Base-by-base conservation (phyloP, 1,140 invertebrate genomes). In the Camponotus pennsylvanicus region DNA sequence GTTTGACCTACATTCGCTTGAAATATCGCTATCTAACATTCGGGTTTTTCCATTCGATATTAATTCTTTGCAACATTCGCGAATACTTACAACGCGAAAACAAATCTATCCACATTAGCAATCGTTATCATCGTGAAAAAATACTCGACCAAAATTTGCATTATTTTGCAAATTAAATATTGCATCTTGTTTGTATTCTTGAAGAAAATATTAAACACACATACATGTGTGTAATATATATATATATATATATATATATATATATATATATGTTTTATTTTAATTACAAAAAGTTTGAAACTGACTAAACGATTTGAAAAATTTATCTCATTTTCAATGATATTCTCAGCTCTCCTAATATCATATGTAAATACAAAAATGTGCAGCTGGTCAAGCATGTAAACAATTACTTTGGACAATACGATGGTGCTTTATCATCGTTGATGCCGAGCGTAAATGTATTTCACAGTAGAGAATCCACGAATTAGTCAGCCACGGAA, bases 1-100 rank as follows among this genome's bases (percentile, higher is more conserved):
- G 83, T 52, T 52, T 67, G 83, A 86, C 86, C 86, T 70, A 88
- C 27, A 86, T 88, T 79, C 49, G 18, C 15, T 49, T 70, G 63
- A 40, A 18, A 49, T 4, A 34, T 37, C 57, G n/a, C 45, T 7
- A 55, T 57, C 42, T n/a, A 40, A 78, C 67, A 27, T 71, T 66
- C 52, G 45, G 34, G 64, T 86, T 88, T 88, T 80, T 79, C 73
- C 52, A 27, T 75, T 75, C 13, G 18, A 75, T 69, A 59, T 70
- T n/a, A n/a, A 21, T 61, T 71, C 67, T 73, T 82, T 15, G 9
- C 21, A 49, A 73, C 40, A 13, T 49, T 7, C 42, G 55, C n/a
- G 40, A 80, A 32, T 42, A 37, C 13, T 73, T 55, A 21, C 37
- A 21, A 5, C 27, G 27, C 27, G 27, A 27, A 27, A 27, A 27